A percentile compares a stretch with the other conserved stretches of the same genome.
phyloP scores from a whole-genome alignment of 2,113 vertebrate genomes.

The Cathartes aura region DNA sequence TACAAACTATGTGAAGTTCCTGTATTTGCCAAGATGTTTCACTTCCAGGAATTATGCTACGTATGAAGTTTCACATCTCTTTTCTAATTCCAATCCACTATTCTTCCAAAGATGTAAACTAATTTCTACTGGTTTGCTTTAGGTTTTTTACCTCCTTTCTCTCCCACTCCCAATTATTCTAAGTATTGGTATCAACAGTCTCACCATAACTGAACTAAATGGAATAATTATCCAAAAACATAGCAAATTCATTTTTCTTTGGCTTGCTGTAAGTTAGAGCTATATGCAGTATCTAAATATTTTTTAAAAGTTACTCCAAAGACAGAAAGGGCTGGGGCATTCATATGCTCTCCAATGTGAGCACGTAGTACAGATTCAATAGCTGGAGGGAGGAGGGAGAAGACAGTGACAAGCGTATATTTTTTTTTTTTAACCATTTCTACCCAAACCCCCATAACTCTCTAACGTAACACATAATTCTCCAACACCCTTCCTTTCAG shows the following conservation, averaged over 20 bases:
- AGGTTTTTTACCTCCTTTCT: not conserved
- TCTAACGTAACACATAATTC: not conserved
- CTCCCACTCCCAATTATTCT: not conserved
- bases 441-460: fast-evolving
- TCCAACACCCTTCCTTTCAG: not conserved
- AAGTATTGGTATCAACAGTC: not conserved
- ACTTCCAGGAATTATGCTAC: not conserved
- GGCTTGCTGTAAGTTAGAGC: not conserved
- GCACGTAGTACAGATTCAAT: not conserved
- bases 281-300: not conserved
- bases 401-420: not conserved
- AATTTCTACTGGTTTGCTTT: not conserved
- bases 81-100: not conserved
- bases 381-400: not conserved
- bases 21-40: not conserved
- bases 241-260: not conserved
- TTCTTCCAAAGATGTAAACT: not conserved
- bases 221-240: not conserved
- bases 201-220: not conserved
- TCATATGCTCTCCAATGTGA: not conserved
- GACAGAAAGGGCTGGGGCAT: not conserved
- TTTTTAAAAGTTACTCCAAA: not conserved
- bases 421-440: not conserved
- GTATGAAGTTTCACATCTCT: not conserved
- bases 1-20: not conserved